phyloP scores from a whole-genome alignment of 2,113 vertebrate species.

The Chrysochloris asiatica region DNA sequence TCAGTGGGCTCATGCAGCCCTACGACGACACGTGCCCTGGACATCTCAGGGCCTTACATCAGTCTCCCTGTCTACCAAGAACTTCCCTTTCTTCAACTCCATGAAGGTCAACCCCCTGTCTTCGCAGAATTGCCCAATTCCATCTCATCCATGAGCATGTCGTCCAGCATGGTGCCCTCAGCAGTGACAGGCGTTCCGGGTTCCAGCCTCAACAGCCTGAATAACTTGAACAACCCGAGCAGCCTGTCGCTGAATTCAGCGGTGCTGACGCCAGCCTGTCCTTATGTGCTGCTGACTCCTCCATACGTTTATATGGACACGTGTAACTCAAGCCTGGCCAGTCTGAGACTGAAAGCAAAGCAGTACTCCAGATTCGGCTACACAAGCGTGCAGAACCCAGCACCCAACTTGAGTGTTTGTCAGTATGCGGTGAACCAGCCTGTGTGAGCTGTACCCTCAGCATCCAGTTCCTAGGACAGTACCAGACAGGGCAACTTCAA shows the following conservation, averaged over 20 bases:
- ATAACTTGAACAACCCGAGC: constrained; percentile 99
- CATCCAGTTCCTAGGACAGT: constrained; percentile 40
- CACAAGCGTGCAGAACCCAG: constrained; percentile 97
- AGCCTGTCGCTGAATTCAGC: constrained; percentile 97
- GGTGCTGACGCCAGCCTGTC: constrained; percentile 96
- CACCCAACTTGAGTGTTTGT: constrained; percentile 98
- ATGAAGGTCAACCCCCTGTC: constrained; percentile 99
- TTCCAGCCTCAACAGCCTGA: constrained; percentile 98
- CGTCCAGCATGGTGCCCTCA: constrained; percentile 98
- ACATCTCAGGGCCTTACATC: constrained; percentile 98
- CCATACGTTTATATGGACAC: constrained; percentile 99
- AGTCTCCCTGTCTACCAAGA: constrained; percentile 97
- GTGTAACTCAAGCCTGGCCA: constrained; percentile 99
- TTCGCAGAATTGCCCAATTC: constrained; percentile 98
- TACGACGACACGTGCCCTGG: constrained; percentile 99
- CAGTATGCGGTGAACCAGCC: constrained; percentile 99
- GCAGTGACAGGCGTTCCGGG: constrained; percentile 95
- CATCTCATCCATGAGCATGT: constrained; percentile 99
- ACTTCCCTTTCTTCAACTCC: constrained; percentile 99
- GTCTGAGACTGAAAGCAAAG: constrained; percentile 99
- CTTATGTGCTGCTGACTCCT: constrained; percentile 97
- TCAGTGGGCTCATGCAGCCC: constrained; percentile 99
- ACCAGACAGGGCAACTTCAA: constrained; percentile 81
- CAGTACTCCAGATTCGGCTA: constrained; percentile 99
- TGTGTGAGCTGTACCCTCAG: constrained; percentile 88